Percentiles rank a stretch among this genome's conserved stretches.
These are phyloP conservation scores for Varroa destructor DNA, from an alignment of 1,140 invertebrate species.

Conservation along the genomic window DNA sequence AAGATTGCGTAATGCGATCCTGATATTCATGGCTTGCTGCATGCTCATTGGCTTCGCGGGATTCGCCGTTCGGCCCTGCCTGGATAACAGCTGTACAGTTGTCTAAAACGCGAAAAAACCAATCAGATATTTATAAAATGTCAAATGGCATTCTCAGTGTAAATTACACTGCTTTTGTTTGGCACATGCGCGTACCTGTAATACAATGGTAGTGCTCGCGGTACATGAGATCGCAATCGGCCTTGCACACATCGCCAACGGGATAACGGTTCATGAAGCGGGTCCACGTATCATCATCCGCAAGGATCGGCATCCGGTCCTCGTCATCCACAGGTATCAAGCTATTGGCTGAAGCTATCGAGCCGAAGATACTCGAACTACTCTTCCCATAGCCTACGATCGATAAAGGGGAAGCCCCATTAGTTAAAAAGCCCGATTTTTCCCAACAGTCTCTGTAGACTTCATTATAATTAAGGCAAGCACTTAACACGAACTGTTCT, in stretches of 20 bases:
- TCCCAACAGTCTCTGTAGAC: too few relatives aligned
- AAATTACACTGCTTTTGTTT: constrained; percentile 41
- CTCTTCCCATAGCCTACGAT: constrained; percentile 4
- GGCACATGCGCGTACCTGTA: constrained; percentile 42
- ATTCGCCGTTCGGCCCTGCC: constrained; percentile 25
- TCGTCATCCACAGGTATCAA: neutral
- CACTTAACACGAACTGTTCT: too few relatives aligned
- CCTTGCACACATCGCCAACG: constrained; percentile 48
- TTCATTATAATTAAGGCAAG: too few relatives aligned
- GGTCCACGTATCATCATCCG: constrained; percentile 18
- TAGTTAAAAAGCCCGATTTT: too few relatives aligned
- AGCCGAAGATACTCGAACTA: neutral
- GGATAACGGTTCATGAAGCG: constrained; percentile 39
- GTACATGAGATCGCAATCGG: constrained; percentile 55
- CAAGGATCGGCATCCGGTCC: constrained; percentile 19
- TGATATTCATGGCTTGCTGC: constrained; percentile 61
- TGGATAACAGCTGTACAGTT: constrained; percentile 28
- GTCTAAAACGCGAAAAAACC: neutral
- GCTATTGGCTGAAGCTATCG: constrained; percentile 1
- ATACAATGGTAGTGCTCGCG: constrained; percentile 66
- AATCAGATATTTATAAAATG: constrained; percentile 29
- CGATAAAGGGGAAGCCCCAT: neutral
- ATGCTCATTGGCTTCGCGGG: constrained; percentile 22
- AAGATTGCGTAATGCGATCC: constrained; percentile 64
- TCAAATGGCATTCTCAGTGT: constrained; percentile 31